phyloP scores from a whole-genome alignment of 2,888 invertebrate genomes.

The Entomobrya multifasciata region DNA sequence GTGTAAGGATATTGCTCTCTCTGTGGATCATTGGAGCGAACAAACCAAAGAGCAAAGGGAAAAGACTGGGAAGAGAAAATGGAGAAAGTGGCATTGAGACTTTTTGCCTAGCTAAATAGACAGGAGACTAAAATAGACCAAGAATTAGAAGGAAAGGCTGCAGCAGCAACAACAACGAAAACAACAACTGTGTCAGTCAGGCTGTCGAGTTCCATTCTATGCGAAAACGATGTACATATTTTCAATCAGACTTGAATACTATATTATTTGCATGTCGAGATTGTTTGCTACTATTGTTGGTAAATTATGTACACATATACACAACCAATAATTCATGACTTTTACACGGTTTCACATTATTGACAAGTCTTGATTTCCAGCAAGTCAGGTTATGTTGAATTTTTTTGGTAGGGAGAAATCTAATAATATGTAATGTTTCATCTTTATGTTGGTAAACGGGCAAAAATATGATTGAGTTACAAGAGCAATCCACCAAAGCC shows the following conservation, averaged over 20 bases:
- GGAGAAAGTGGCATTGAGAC: constrained; percentile 31
- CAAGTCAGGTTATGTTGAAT: too few relatives aligned
- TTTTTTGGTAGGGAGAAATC: constrained; percentile 6
- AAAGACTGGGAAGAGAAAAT: neutral
- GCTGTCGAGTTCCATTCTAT: constrained; percentile 3
- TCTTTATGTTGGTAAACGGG: neutral
- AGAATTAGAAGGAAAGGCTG: neutral
- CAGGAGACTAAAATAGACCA: neutral
- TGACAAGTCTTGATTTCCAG: neutral
- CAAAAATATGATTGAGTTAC: neutral
- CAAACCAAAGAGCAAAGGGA: constrained; percentile 8
- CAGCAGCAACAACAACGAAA: neutral
- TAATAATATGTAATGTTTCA: neutral
- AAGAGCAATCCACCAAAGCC: neutral
- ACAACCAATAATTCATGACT: neutral
- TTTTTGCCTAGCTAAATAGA: neutral
- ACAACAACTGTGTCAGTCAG: constrained; percentile 17
- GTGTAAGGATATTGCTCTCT: constrained; percentile 16
- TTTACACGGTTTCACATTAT: neutral
- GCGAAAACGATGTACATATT: neutral
- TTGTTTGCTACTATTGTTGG: too few relatives aligned
- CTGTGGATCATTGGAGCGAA: neutral
- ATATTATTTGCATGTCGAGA: too few relatives aligned
- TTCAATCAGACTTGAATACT: neutral
- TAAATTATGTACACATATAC: too few relatives aligned